Percentiles rank a stretch among this genome's conserved stretches.
Conservation (phyloP, 2,797 vertebrate genomes). For the Microctenopoma stevenorrisi region DNA sequence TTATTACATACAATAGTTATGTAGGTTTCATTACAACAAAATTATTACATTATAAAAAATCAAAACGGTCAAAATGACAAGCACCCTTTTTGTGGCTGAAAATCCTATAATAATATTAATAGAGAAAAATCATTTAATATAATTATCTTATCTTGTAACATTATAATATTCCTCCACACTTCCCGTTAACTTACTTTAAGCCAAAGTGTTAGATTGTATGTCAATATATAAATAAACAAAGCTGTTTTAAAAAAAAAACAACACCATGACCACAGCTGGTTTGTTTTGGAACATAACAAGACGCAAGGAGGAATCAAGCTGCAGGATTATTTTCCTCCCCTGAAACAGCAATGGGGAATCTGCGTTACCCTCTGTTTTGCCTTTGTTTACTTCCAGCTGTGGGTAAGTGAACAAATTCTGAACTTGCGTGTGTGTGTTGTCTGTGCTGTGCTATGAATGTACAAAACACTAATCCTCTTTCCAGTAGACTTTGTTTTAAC, state of each 20-base stretch:
- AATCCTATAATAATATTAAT: neutral
- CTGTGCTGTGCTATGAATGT: neutral
- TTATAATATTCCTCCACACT: neutral
- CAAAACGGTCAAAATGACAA: neutral
- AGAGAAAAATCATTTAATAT: neutral
- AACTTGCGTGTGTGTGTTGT: neutral
- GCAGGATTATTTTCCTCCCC: conserved; percentile 2
- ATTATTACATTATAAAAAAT: too few relatives aligned
- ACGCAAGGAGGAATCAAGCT: neutral
- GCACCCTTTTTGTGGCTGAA: neutral
- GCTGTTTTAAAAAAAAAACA: neutral
- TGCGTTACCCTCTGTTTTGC: conserved; percentile 55
- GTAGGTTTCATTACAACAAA: too few relatives aligned
- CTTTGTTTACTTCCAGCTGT: conserved; percentile 64
- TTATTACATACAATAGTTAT: too few relatives aligned
- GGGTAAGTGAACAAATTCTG: conserved; percentile 62
- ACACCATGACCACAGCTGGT: conserved; percentile 4
- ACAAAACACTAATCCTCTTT: neutral
- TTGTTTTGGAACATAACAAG: conserved; percentile 6
- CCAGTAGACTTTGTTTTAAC: conserved; percentile 10
- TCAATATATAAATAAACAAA: neutral
- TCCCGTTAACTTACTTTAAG: conserved; percentile 2
- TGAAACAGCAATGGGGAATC: conserved; percentile 54
- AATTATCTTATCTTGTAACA: conserved; percentile 11
- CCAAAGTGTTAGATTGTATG: neutral